Evolutionary conservation across 1,140 invertebrate species (phyloP).

Genomic region (Drosophila aff.): DNA sequence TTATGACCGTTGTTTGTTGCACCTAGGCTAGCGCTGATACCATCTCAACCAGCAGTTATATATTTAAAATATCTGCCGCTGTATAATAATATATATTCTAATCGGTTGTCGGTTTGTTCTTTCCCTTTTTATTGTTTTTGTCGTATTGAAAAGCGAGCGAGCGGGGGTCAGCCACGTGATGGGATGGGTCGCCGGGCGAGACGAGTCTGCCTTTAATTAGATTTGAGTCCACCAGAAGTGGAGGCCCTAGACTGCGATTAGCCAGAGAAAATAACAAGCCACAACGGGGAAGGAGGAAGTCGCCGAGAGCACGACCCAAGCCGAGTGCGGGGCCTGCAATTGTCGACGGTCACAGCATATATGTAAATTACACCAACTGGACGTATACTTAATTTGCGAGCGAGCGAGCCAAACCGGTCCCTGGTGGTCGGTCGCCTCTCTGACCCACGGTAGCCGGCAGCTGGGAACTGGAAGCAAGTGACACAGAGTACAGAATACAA

Average conservation of each 20-base stretch:
- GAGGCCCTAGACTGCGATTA: conserved; percentile 35
- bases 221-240: conserved; percentile 30
- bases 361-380: conserved; percentile 46
- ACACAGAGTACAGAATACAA: conserved; percentile 24
- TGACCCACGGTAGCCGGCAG: conserved; percentile 21
- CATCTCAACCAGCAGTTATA: conserved; percentile 49
- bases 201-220: conserved; percentile 55
- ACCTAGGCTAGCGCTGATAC: conserved; percentile 25
- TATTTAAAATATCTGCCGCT: conserved; percentile 51
- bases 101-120: conserved; percentile 15
- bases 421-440: neutral
- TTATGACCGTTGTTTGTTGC: conserved; percentile 32
- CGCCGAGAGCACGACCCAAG: conserved; percentile 3
- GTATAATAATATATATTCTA: conserved; percentile 39
- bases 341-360: conserved; percentile 18
- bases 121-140: conserved; percentile 12
- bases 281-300: conserved; percentile 16
- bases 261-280: conserved; percentile 24
- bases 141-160: conserved; percentile 10
- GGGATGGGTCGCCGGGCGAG: conserved; percentile 30
- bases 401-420: conserved; percentile 60
- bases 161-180: conserved; percentile 59
- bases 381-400: conserved; percentile 65
- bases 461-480: conserved; percentile 19
- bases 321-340: conserved; percentile 11